phyloP scores from a whole-genome alignment of 2,888 invertebrate species.

The Protodeltote pygarga region DNA sequence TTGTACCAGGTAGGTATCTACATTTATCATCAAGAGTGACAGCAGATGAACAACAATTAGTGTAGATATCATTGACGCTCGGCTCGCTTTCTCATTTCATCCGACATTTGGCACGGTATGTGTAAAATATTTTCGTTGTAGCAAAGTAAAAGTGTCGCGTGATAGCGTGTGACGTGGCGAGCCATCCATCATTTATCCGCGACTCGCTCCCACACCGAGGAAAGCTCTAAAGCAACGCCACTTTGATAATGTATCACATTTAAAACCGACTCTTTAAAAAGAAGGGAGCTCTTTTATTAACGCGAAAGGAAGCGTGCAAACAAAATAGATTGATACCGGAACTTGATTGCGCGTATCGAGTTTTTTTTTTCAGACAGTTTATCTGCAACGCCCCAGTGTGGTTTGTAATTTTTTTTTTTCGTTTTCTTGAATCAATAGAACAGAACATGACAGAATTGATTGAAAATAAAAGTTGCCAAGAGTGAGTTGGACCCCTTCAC shows the following conservation, averaged over 20 bases:
- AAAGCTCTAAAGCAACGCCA: slow-evolving; percentile 81
- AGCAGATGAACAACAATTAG: slow-evolving; percentile 30
- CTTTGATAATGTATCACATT: slow-evolving; percentile 83
- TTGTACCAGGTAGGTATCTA: too few species aligned
- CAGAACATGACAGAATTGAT: too few species aligned
- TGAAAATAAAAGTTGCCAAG: too few species aligned
- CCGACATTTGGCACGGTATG: slow-evolving; percentile 58
- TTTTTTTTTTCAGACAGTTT: slow-evolving; percentile 60
- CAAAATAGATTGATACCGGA: slow-evolving; percentile 81
- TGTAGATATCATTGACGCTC: slow-evolving; percentile 44
- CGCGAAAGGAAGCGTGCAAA: slow-evolving; percentile 70
- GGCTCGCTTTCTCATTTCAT: slow-evolving; percentile 56
- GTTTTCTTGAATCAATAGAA: too few species aligned
- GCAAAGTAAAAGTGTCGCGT: slow-evolving; percentile 74
- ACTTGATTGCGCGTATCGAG: slow-evolving; percentile 72
- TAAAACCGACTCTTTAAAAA: slow-evolving; percentile 77
- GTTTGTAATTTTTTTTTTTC: slow-evolving; percentile 23
- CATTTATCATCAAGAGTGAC: too few species aligned
- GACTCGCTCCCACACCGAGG: slow-evolving; percentile 74
- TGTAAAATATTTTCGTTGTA: slow-evolving; percentile 75
- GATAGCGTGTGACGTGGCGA: slow-evolving; percentile 68
- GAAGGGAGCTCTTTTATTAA: slow-evolving; percentile 63
- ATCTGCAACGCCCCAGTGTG: slow-evolving; percentile 7
- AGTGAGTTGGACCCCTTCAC: too few species aligned
- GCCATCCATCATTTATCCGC: slow-evolving; percentile 84